Percentiles rank a stretch among this genome's conserved stretches.
phyloP scores from a whole-genome alignment of 2,888 invertebrate species.

The Cheiracanthium punctorium region DNA sequence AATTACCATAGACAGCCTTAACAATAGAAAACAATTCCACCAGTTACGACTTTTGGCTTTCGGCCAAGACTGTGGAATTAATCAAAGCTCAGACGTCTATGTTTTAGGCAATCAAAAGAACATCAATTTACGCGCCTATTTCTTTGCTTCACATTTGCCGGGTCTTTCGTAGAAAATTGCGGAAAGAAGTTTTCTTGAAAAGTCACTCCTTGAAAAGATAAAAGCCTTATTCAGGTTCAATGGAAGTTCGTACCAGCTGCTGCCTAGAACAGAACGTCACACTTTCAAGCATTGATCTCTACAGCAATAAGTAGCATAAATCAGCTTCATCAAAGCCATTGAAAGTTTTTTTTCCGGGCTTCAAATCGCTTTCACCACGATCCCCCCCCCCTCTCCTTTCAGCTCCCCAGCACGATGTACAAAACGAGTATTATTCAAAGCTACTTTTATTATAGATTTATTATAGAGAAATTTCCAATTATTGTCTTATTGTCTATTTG shows the following conservation, averaged over 20 bases:
- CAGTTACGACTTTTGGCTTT: conserved; percentile 43
- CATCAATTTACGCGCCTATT: conserved; percentile 54
- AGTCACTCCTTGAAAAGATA: conserved; percentile 45
- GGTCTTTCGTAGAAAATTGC: conserved; percentile 32
- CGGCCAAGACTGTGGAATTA: conserved; percentile 54
- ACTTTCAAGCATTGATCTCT: conserved; percentile 34
- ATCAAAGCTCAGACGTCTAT: conserved; percentile 57
- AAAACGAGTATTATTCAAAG: too few species aligned
- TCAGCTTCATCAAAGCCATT: conserved; percentile 2
- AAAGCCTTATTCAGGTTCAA: conserved; percentile 34
- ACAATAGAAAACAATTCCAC: conserved; percentile 55
- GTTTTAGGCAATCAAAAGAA: conserved; percentile 66
- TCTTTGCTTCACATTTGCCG: conserved; percentile 36
- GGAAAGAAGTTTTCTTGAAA: conserved; percentile 37
- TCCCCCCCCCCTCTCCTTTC: too few species aligned
- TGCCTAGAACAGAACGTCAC: conserved; percentile 17
- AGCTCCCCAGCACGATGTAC: too few species aligned
- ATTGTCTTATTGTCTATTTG: too few species aligned
- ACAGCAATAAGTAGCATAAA: neutral
- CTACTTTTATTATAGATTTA: too few species aligned
- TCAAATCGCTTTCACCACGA: too few species aligned
- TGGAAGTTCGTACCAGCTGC: conserved; percentile 36
- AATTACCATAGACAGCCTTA: conserved; percentile 40
- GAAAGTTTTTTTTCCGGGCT: neutral
- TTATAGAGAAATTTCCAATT: too few species aligned